These are phyloP conservation scores for Lathronympha strigana DNA, from an alignment of 2,888 invertebrate genomes.

Conservation along the genomic window DNA sequence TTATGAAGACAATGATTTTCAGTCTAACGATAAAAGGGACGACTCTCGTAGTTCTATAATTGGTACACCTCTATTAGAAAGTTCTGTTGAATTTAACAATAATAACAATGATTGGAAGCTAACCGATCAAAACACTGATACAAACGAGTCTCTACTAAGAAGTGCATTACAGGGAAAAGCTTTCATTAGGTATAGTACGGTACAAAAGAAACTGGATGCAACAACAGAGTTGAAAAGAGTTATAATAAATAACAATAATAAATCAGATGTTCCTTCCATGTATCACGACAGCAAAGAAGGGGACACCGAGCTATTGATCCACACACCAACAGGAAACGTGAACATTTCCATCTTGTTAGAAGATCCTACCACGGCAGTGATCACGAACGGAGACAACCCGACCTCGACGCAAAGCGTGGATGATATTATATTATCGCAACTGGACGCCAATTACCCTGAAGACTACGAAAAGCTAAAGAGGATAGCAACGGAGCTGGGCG, in stretches of 20 bases:
- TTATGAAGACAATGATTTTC: conserved; percentile 74
- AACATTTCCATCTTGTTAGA: conserved; percentile 80
- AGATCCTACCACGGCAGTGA: conserved; percentile 71
- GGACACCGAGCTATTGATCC: conserved; percentile 71
- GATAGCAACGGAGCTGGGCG: conserved; percentile 92
- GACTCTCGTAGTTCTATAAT: conserved; percentile 72
- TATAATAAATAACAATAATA: conserved; percentile 77
- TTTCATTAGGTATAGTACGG: conserved; percentile 82
- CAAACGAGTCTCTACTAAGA: conserved; percentile 90
- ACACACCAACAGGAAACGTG: conserved; percentile 70
- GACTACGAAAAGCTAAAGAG: conserved; percentile 94
- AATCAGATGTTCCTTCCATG: conserved; percentile 84
- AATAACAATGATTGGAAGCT: conserved; percentile 94
- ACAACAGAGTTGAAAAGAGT: conserved; percentile 72
- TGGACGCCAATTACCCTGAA: conserved; percentile 88
- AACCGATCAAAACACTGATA: conserved; percentile 87
- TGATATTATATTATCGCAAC: conserved; percentile 87
- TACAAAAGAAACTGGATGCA: conserved; percentile 78
- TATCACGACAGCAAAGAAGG: conserved; percentile 73
- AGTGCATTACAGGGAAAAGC: conserved; percentile 94
- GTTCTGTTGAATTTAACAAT: conserved; percentile 84
- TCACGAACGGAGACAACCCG: conserved; percentile 79
- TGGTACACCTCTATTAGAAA: conserved; percentile 82
- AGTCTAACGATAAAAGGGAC: conserved; percentile 73
- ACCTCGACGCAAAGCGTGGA: conserved; percentile 87